Conservation (phyloP, 2,888 invertebrate genomes). For the Cryptocephalus primarius region DNA sequence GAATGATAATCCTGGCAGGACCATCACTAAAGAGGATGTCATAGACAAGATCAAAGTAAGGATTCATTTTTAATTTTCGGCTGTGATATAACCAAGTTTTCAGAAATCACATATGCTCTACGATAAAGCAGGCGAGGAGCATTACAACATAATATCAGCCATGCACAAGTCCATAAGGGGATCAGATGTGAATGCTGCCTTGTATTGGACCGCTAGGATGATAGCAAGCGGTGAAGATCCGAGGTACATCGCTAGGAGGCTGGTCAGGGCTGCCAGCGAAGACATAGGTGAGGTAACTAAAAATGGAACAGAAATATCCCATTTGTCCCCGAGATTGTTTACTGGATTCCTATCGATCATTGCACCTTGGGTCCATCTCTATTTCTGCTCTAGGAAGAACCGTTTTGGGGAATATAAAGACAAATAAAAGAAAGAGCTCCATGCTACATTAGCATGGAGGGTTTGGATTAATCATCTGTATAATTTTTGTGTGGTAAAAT, state of each 20-base stretch:
- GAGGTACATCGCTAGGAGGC: constrained; percentile 60
- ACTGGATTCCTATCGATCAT: too few relatives aligned
- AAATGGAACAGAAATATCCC: background rate
- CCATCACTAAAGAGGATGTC: constrained; percentile 53
- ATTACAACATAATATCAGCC: constrained; percentile 74
- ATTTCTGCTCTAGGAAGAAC: too few relatives aligned
- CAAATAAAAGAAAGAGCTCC: too few relatives aligned
- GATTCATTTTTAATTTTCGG: background rate
- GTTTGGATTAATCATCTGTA: too few relatives aligned
- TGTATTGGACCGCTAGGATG: constrained; percentile 76
- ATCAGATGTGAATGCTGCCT: constrained; percentile 66
- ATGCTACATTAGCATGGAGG: too few relatives aligned
- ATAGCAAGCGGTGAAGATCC: constrained; percentile 73
- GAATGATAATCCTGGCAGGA: constrained; percentile 36
- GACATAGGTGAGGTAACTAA: constrained; percentile 51
- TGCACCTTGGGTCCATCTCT: too few relatives aligned
- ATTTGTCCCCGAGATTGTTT: too few relatives aligned
- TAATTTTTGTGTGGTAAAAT: too few relatives aligned
- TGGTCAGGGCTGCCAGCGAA: constrained; percentile 66
- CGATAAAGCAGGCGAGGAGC: constrained; percentile 70
- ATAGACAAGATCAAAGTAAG: constrained; percentile 60
- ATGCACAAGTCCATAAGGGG: constrained; percentile 75
- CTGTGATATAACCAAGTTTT: constrained; percentile 9
- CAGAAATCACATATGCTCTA: constrained; percentile 68
- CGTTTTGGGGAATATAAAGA: too few relatives aligned